A percentile compares a stretch with the other conserved stretches of the same genome.
These are phyloP conservation scores for Nymphalis io DNA, from an alignment of 1,140 invertebrate species.

Conservation along the genomic window DNA sequence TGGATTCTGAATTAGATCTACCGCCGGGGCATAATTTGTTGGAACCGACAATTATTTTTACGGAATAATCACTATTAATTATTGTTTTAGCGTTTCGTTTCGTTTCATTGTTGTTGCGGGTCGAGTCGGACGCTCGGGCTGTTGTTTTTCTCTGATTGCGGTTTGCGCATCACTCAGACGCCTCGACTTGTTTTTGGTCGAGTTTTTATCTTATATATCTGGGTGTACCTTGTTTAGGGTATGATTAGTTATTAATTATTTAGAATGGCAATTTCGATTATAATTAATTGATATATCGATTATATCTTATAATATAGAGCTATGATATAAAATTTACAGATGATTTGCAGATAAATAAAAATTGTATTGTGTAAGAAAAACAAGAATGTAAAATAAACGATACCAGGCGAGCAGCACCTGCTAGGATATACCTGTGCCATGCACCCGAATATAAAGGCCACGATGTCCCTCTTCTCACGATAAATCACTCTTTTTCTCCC, in stretches of 20 bases:
- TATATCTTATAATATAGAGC: not conserved
- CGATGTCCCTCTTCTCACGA: conserved; percentile 75
- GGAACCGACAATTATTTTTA: conserved; percentile 70
- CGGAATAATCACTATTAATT: conserved; percentile 70
- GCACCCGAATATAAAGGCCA: conserved; percentile 57
- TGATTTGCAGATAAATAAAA: not conserved
- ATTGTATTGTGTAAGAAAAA: conserved; percentile 18
- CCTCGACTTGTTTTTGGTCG: not conserved
- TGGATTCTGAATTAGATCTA: conserved; percentile 54
- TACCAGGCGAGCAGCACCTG: conserved; percentile 57
- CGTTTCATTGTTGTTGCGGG: conserved; percentile 49
- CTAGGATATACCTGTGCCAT: conserved; percentile 56
- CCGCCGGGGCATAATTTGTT: conserved; percentile 56
- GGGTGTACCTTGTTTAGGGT: not conserved
- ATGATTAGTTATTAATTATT: not conserved
- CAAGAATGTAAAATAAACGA: conserved; percentile 28
- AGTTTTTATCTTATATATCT: not conserved
- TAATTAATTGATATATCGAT: not conserved
- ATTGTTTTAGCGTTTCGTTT: conserved; percentile 57
- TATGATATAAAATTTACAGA: not conserved
- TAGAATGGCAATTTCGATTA: not conserved
- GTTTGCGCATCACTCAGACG: conserved; percentile 16
- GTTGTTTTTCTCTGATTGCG: conserved; percentile 42
- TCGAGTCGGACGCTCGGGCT: conserved; percentile 39
- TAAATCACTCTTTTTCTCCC: conserved; percentile 73